These are phyloP conservation scores for Mirounga angustirostris DNA, from an alignment of 2,113 vertebrate genomes.

Conservation along the genomic window DNA sequence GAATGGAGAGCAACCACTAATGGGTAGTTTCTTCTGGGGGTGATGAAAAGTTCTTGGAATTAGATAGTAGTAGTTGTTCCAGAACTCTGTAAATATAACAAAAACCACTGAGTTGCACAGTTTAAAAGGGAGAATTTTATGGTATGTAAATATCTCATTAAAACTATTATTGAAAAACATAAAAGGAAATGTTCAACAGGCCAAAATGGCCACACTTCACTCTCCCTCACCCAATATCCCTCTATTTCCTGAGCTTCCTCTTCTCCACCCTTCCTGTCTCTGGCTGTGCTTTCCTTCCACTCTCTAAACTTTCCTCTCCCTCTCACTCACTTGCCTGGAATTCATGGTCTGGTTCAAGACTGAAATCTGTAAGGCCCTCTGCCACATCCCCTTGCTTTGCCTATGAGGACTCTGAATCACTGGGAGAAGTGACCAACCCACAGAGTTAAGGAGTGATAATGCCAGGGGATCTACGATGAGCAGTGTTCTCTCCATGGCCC, in stretches of 20 bases:
- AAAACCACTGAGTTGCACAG: background rate
- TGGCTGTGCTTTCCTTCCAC: background rate
- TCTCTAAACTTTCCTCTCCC: background rate
- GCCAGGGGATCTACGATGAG: background rate
- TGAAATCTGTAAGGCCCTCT: background rate
- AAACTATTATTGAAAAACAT: background rate
- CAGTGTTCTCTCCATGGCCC: background rate
- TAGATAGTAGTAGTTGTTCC: background rate
- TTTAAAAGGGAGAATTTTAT: background rate
- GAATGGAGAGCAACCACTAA: background rate
- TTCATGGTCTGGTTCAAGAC: background rate
- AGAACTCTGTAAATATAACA: background rate
- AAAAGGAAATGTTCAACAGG: background rate
- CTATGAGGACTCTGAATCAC: background rate
- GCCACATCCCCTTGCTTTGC: background rate
- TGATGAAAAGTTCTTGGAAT: slow-evolving; percentile 10
- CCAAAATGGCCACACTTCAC: background rate
- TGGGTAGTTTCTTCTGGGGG: background rate
- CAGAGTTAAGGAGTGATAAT: background rate
- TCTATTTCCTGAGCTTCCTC: background rate
- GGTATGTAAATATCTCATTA: background rate
- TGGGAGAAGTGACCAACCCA: background rate
- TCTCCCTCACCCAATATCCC: background rate
- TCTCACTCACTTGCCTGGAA: background rate
- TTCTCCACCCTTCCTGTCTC: background rate